These are phyloP conservation scores for Aphaenogaster rudis DNA, from an alignment of 1,140 invertebrate species.

Conservation along the genomic window DNA sequence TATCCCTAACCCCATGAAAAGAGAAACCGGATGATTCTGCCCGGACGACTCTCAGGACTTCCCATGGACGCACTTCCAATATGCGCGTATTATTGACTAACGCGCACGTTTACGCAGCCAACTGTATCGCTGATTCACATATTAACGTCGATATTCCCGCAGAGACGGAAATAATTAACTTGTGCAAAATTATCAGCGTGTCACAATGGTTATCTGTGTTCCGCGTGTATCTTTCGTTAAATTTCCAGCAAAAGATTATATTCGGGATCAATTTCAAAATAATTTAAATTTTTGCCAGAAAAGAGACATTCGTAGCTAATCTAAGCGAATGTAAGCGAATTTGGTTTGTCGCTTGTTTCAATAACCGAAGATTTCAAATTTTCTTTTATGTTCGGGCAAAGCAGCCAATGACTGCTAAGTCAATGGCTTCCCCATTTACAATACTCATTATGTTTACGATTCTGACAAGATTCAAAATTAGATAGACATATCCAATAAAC, in stretches of 20 bases:
- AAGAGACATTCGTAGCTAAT: background rate
- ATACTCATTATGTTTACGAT: background rate
- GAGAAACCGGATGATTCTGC: constrained; percentile 81
- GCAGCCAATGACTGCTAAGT: background rate
- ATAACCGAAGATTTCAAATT: background rate
- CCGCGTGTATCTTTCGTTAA: background rate
- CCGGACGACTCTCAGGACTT: constrained; percentile 74
- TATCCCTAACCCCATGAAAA: constrained; percentile 73
- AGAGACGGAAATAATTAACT: background rate
- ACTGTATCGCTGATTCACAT: constrained; percentile 54
- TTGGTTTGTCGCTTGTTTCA: background rate
- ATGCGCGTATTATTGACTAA: constrained; percentile 66
- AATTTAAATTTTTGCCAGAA: background rate
- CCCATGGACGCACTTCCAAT: constrained; percentile 75
- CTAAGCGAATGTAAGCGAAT: background rate
- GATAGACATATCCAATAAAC: background rate
- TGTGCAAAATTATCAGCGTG: background rate
- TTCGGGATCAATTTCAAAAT: background rate
- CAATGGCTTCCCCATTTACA: background rate
- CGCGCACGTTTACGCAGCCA: constrained; percentile 46
- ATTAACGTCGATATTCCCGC: constrained; percentile 27
- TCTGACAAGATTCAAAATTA: constrained; percentile 3
- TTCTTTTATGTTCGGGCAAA: background rate
- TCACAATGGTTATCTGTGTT: background rate
- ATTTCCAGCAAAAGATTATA: background rate